phyloP scores from a whole-genome alignment of 2,113 vertebrate species.

The Macquaria australasica region DNA sequence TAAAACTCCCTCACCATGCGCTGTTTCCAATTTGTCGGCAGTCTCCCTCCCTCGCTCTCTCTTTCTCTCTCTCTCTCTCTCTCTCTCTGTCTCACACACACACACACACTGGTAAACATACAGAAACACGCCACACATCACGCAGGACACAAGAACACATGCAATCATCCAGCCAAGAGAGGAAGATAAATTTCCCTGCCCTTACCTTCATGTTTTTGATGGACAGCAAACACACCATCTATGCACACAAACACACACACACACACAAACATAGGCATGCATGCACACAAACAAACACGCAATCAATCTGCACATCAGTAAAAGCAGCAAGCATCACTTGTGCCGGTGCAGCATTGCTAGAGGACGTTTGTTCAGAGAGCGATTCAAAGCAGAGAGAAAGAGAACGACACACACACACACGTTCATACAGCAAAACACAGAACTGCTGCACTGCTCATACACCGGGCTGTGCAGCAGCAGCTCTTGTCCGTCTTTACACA shows the following conservation, averaged over 20 bases:
- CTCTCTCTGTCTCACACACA: slow-evolving; percentile 10
- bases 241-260: slow-evolving; percentile 37
- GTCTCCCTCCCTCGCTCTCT: slow-evolving; percentile 17
- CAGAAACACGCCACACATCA: slow-evolving; percentile 35
- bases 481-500: slow-evolving; percentile 50
- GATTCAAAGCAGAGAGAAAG: slow-evolving; percentile 55
- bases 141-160: slow-evolving; percentile 32
- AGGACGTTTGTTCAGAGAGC: slow-evolving; percentile 64
- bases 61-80: neutral
- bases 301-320: slow-evolving; percentile 68
- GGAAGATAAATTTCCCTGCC: neutral
- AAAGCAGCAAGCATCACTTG: slow-evolving; percentile 61
- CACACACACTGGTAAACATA: slow-evolving; percentile 53
- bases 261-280: slow-evolving; percentile 35
- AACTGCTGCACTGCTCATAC: slow-evolving; percentile 75
- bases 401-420: slow-evolving; percentile 61
- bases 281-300: slow-evolving; percentile 63
- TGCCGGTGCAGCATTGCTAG: slow-evolving; percentile 67
- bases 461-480: slow-evolving; percentile 63
- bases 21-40: slow-evolving; percentile 56
- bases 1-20: slow-evolving; percentile 67
- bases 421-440: slow-evolving; percentile 66
- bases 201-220: slow-evolving; percentile 21
- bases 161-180: slow-evolving; percentile 21
- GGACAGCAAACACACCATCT: slow-evolving; percentile 34